Evolutionary conservation across 2,888 invertebrate species (phyloP), one percentile per base, ranked within the genome.

Genomic region (Stenodema calcarata): DNA sequence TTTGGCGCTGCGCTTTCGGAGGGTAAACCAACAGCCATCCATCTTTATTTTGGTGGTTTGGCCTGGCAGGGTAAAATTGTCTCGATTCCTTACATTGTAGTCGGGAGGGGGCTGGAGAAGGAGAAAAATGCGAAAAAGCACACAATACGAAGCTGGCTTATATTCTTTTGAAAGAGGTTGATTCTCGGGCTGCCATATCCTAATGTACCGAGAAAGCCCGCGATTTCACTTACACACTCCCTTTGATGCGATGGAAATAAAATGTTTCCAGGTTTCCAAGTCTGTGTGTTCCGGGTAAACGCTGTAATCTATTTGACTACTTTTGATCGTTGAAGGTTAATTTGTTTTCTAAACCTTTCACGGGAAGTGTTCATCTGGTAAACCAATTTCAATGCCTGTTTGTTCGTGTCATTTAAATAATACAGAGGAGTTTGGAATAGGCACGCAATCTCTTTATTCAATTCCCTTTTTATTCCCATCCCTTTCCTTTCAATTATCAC

Each of bases 61-160:
- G 7, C 18, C 42, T 75, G 73, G n/a, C 78, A 78, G 47, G 14
- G 47, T 11, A 11, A 78, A 44, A 78, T 78, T 78, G 78, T 78
- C 78, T 78, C 78, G 78, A 78, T 78, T 78, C 78, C 47, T 27
- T 44, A 44, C 73, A 35, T 75, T 4, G 78, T 47, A 47, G 18
- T 11, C 42, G 18, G 16, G 18, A n/a, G 14, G n/a, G n/a, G n/a
- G n/a, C 14, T 18, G 62, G 18, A 28, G 69, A 28, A 69, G 12
- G n/a, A 41, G 3, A 41, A 41, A 30, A 18, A 35, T 7, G 62
- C 23, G 23, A 14, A 14, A 30, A 18, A 30, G 16, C 73, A n/a
- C 35, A 41, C 73, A 75, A 75, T 75, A 75, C 73, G 18, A 7
- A n/a, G 4, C 73, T 41, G 18, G 73, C 73, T 28, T 75, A 75